Evolutionary conservation across 2,888 invertebrate genomes (phyloP).

Genomic region (Saturnia pavonia): DNA sequence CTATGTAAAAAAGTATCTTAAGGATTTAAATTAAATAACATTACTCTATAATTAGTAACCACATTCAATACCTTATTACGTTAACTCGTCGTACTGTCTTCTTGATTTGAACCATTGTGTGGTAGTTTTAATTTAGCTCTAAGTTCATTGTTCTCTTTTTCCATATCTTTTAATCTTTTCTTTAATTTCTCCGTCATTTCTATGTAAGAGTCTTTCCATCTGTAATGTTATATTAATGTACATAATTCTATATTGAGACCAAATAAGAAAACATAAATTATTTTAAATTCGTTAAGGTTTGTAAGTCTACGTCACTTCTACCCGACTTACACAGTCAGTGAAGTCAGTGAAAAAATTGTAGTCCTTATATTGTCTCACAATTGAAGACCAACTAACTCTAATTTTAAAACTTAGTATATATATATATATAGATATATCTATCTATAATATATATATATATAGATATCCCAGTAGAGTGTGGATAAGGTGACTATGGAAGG

Average conservation of each 20-base stretch:
- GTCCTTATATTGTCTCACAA: not conserved
- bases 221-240: conserved; percentile 44
- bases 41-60: not conserved
- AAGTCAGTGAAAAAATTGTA: not conserved
- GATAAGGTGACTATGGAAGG: no score
- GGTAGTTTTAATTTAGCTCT: conserved; percentile 60
- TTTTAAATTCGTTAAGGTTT: no score
- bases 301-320: not conserved
- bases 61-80: not conserved
- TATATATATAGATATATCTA: not conserved
- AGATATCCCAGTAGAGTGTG: no score
- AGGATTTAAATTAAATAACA: not conserved
- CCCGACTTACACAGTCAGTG: no score
- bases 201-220: conserved; percentile 85
- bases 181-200: conserved; percentile 84
- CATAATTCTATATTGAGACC: not conserved
- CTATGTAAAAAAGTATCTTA: not conserved
- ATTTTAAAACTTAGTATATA: not conserved
- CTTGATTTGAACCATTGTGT: conserved; percentile 40
- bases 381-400: not conserved
- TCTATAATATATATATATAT: no score
- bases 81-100: conserved; percentile 50
- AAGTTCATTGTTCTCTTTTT: conserved; percentile 78
- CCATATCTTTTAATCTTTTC: conserved; percentile 77
- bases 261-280: no score